Percentiles rank a stretch among this genome's conserved stretches.
Evolutionary conservation across 2,888 invertebrate species (phyloP).

Genomic region (Chymomyza procnemis): DNA sequence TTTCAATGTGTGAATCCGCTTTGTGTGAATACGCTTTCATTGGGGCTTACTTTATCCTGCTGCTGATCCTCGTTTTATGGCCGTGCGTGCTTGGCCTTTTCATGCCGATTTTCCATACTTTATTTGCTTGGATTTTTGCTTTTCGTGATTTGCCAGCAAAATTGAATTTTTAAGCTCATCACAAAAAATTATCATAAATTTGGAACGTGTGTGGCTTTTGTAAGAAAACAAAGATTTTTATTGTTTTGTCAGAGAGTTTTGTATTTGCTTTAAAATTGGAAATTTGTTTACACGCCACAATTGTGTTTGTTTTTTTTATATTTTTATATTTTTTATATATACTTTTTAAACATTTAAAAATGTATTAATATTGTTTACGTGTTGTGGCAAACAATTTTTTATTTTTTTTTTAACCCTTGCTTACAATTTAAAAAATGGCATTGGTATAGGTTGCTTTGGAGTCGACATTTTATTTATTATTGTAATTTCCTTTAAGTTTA

Average conservation of each 20-base stretch:
- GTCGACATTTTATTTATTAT: neutral
- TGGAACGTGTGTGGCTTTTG: constrained; percentile 32
- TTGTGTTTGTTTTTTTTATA: constrained; percentile 25
- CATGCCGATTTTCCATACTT: neutral
- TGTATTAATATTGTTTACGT: constrained; percentile 23
- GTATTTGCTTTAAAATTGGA: constrained; percentile 56
- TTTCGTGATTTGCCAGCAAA: constrained; percentile 2
- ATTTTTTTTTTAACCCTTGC: neutral
- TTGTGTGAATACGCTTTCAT: neutral
- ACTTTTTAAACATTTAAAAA: constrained; percentile 6
- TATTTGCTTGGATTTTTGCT: neutral
- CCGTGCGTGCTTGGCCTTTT: constrained; percentile 11
- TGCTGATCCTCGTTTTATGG: constrained; percentile 55
- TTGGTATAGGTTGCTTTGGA: neutral
- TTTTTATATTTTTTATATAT: constrained; percentile 11
- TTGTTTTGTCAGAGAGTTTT: constrained; percentile 55
- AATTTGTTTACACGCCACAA: constrained; percentile 58
- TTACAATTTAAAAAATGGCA: neutral
- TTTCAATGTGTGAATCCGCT: neutral
- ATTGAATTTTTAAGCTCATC: constrained; percentile 40
- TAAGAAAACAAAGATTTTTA: constrained; percentile 4
- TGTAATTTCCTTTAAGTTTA: too few species aligned
- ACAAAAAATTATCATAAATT: constrained; percentile 46
- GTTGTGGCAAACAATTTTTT: neutral
- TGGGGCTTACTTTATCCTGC: constrained; percentile 9